A percentile compares a stretch with the other conserved stretches of the same genome.
Conservation (phyloP, 2,113 vertebrate genomes). For the Hepsetus odoe region DNA sequence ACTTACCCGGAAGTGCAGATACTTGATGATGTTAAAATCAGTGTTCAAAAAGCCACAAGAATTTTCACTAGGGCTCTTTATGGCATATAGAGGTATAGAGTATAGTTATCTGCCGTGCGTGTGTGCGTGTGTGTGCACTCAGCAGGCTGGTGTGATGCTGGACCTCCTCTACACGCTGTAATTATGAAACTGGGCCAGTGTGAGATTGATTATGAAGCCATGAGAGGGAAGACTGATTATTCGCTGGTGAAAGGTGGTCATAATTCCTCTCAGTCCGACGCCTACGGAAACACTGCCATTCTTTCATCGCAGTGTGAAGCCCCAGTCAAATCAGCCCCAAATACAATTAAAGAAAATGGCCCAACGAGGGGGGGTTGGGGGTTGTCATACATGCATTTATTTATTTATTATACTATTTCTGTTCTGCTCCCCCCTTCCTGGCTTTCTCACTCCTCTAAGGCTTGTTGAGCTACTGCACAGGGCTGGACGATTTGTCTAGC, state of each 20-base stretch:
- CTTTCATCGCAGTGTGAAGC: conserved; percentile 56
- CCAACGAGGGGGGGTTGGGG: conserved; percentile 28
- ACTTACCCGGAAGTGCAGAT: no score
- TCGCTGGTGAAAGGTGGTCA: conserved; percentile 55
- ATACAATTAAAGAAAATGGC: conserved; percentile 56
- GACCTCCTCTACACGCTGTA: conserved; percentile 51
- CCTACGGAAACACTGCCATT: conserved; percentile 41
- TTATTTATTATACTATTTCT: conserved; percentile 27
- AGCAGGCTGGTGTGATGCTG: conserved; percentile 28
- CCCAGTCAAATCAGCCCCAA: conserved; percentile 50
- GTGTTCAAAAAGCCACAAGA: no score
- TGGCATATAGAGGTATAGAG: neutral
- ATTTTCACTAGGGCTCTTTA: conserved; percentile 5
- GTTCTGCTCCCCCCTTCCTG: neutral
- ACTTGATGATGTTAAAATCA: no score
- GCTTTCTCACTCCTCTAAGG: neutral
- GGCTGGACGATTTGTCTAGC: conserved; percentile 3
- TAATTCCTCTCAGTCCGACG: conserved; percentile 44
- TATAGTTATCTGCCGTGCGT: neutral
- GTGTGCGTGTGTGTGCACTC: neutral
- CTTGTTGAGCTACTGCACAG: neutral
- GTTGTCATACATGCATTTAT: conserved; percentile 37
- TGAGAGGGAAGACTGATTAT: conserved; percentile 52
- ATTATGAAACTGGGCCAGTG: conserved; percentile 56
- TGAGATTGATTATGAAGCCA: conserved; percentile 58